Conservation (phyloP, 2,113 vertebrate genomes). For the Meleagris gallopavo region DNA sequence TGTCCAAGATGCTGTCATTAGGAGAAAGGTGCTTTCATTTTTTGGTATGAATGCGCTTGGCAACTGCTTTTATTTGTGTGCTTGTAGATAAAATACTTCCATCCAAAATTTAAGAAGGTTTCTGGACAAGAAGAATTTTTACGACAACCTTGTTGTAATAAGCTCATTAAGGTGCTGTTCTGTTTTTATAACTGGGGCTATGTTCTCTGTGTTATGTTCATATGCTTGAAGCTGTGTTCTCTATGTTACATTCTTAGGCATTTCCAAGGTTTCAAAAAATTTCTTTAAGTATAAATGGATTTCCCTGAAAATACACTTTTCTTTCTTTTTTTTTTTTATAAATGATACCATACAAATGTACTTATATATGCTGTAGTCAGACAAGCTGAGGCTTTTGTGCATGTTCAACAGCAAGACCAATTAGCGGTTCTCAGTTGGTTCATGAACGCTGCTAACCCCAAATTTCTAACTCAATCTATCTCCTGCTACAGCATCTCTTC, state of each 20-base stretch:
- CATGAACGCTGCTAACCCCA: not conserved
- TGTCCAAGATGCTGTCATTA: constrained; percentile 38
- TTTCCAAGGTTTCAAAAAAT: not conserved
- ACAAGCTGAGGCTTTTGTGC: not conserved
- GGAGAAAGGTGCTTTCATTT: constrained; percentile 1
- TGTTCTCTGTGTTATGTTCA: too few species aligned
- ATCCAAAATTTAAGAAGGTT: not conserved
- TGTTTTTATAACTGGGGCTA: not conserved
- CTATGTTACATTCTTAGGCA: too few species aligned
- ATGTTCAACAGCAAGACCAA: not conserved
- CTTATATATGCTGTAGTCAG: not conserved
- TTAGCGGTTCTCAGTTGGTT: not conserved
- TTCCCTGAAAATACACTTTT: not conserved
- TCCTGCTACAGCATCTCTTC: not conserved
- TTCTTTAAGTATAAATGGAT: not conserved
- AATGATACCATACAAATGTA: not conserved
- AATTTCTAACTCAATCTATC: not conserved
- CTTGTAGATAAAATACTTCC: not conserved
- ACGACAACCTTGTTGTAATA: not conserved
- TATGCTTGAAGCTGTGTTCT: too few species aligned
- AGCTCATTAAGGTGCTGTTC: not conserved
- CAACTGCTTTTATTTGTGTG: not conserved
- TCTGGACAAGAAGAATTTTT: not conserved
- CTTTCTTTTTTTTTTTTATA: not conserved
- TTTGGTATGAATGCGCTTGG: not conserved